Evolutionary conservation across 2,113 vertebrate genomes (phyloP).

Genomic region (Brachyistius frenatus): DNA sequence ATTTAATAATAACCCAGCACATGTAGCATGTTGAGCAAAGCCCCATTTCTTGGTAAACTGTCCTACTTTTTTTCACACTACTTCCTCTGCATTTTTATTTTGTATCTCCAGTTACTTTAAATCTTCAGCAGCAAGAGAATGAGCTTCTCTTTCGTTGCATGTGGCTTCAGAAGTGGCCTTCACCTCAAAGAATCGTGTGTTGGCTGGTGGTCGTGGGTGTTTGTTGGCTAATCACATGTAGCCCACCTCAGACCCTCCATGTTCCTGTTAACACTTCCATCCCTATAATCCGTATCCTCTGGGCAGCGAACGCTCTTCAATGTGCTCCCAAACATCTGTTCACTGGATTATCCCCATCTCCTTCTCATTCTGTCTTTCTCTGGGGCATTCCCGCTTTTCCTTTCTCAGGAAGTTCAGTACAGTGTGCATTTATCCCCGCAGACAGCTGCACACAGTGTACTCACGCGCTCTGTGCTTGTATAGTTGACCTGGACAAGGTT

Average conservation of each 20-base stretch:
- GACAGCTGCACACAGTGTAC: conserved; percentile 67
- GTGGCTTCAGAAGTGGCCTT: conserved; percentile 33
- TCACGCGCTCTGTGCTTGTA: conserved; percentile 26
- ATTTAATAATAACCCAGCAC: neutral
- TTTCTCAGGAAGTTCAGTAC: conserved; percentile 57
- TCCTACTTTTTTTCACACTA: neutral
- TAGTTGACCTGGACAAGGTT: conserved; percentile 39
- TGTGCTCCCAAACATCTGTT: conserved; percentile 76
- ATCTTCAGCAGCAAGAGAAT: conserved; percentile 20
- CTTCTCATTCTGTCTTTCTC: conserved; percentile 59
- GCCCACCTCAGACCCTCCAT: conserved; percentile 42
- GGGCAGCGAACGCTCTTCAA: conserved; percentile 48
- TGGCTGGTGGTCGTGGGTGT: conserved; percentile 5
- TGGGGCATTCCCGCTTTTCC: conserved; percentile 55
- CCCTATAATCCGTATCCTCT: conserved; percentile 66
- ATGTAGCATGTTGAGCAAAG: neutral
- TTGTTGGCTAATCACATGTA: conserved; percentile 26
- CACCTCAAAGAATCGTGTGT: neutral
- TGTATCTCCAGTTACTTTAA: conserved; percentile 19
- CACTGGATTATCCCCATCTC: conserved; percentile 72
- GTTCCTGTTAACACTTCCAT: conserved; percentile 58
- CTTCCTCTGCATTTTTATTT: conserved; percentile 4
- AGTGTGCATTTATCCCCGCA: conserved; percentile 30
- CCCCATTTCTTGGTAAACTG: neutral
- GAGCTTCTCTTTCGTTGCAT: conserved; percentile 14